phyloP scores from a whole-genome alignment of 2,113 vertebrate genomes.

The Conger conger region DNA sequence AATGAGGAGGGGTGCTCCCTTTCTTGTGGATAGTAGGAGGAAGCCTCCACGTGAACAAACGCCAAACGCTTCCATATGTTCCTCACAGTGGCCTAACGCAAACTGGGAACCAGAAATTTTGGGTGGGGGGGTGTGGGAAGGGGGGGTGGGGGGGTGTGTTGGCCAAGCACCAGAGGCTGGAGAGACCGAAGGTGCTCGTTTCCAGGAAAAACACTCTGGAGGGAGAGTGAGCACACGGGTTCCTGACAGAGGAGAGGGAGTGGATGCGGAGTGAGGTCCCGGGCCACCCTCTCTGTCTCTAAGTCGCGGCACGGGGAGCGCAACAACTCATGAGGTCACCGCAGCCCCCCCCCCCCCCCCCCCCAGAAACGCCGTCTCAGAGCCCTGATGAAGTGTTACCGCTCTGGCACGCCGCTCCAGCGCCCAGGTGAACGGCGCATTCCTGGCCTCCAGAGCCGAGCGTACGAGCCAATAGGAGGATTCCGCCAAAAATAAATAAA shows the following conservation, averaged over 20 bases:
- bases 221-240: not conserved
- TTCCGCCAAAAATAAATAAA: not conserved
- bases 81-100: not conserved
- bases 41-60: conserved; percentile 37
- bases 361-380: not conserved
- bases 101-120: not conserved
- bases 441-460: not conserved
- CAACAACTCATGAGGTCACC: not conserved
- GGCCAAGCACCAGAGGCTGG: not conserved
- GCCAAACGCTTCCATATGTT: conserved; percentile 43
- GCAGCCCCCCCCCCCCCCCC: not conserved
- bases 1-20: not conserved
- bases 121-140: no score
- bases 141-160: not conserved
- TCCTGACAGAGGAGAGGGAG: not conserved
- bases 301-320: not conserved
- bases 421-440: not conserved
- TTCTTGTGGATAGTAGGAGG: conserved; percentile 20
- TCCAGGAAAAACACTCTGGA: not conserved
- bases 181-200: not conserved
- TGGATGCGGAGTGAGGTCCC: not conserved
- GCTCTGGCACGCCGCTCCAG: not conserved
- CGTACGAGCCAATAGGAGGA: not conserved
- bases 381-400: not conserved
- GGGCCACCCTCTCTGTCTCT: not conserved